Evolutionary conservation across 2,797 vertebrate species (phyloP).

Genomic region (Malurus leucopterus): DNA sequence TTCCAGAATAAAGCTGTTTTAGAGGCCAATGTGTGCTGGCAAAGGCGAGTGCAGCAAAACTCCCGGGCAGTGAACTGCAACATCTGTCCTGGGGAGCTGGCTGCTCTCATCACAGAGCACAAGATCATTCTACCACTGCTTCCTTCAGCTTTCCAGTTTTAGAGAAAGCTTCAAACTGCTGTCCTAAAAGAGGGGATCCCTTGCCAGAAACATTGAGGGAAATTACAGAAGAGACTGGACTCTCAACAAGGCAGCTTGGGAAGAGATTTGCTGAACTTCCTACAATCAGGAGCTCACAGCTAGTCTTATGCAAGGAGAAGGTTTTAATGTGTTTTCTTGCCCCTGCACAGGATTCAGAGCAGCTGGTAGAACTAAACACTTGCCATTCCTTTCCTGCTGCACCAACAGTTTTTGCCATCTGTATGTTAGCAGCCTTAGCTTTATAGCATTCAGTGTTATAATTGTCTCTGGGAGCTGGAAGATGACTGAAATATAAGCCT

Average conservation of each 20-base stretch:
- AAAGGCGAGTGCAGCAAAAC: accelerated
- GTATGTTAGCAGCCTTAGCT: not conserved
- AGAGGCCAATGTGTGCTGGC: accelerated
- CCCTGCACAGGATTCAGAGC: not conserved
- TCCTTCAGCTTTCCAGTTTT: not conserved
- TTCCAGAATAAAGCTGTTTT: not conserved
- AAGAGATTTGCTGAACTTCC: not conserved
- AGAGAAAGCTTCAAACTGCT: not conserved
- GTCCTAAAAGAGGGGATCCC: not conserved
- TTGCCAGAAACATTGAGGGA: not conserved
- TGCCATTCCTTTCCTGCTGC: not conserved
- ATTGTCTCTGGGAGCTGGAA: not conserved
- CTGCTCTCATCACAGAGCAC: not conserved
- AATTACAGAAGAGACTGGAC: not conserved
- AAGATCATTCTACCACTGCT: not conserved
- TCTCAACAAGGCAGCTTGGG: not conserved
- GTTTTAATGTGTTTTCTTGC: not conserved
- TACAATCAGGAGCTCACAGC: not conserved
- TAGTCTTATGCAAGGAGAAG: not conserved
- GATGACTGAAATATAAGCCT: not conserved
- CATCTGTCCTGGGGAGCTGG: not conserved
- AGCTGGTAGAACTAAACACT: not conserved
- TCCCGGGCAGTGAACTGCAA: not conserved
- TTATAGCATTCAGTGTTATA: not conserved
- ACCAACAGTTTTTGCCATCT: not conserved